Evolutionary conservation across 2,888 invertebrate genomes (phyloP).

Genomic region (Drosophila anomalipes): DNA sequence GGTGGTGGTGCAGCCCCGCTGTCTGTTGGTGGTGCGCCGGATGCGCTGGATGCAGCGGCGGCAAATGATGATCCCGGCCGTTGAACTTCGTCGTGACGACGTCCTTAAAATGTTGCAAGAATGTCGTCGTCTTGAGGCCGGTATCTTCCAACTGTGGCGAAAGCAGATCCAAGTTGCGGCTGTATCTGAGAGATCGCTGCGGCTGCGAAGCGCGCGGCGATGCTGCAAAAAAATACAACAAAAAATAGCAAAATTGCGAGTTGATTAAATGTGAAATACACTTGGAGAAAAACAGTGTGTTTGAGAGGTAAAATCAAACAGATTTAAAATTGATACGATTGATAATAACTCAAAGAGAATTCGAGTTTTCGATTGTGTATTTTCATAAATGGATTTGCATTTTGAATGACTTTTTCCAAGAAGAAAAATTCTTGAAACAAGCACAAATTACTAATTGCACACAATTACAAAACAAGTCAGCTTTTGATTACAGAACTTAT

Average conservation of each 20-base stretch:
- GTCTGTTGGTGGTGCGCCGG: conserved; percentile 82
- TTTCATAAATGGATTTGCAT: neutral
- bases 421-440: neutral
- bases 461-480: neutral
- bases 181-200: conserved; percentile 70
- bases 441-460: too few species aligned
- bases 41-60: conserved; percentile 80
- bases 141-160: conserved; percentile 83
- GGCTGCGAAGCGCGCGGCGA: conserved; percentile 64
- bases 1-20: conserved; percentile 75
- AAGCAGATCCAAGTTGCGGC: conserved; percentile 78
- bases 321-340: rapidly evolving
- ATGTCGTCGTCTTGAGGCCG: conserved; percentile 85
- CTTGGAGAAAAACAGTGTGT: neutral
- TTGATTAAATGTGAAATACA: neutral
- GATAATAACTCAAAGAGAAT: neutral
- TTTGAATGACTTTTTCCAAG: rapidly evolving
- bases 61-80: conserved; percentile 83
- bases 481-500: neutral
- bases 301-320: neutral
- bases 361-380: neutral
- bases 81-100: conserved; percentile 85
- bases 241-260: neutral
- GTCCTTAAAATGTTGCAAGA: conserved; percentile 85
- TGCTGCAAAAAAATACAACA: conserved; percentile 38